Evolutionary conservation across 2,797 vertebrate species (phyloP), one percentile per base, ranked within the genome.

Genomic region (Acrocephalus scirpaceus): DNA sequence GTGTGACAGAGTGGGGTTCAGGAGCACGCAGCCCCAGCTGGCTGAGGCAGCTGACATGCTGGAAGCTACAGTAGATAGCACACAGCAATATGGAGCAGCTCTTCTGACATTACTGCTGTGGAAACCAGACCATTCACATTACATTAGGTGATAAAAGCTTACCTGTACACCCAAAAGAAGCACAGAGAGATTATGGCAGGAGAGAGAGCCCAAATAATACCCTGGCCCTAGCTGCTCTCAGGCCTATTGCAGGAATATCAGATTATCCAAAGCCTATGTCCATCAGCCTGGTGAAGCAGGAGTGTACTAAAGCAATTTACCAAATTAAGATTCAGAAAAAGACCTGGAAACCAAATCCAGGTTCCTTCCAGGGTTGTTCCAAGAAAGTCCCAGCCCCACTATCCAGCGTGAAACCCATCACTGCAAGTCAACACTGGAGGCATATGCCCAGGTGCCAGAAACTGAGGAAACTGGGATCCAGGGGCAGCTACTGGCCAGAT

Each of bases 21-120:
- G 32, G 58, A 77, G 29, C 23, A 71, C 0, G 0, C n/a, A 77
- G n/a, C 6, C 29, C 16, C 20, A 64, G n/a, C 8, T 56, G 11
- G 11, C 30, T 61, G n/a, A 62, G 26, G 23, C 27, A 69, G 32
- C 38, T 57, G 34, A 57, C 19, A 11, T 40, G 30, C 36, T 74
- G 50, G 17, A 60, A 94, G 54, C 26, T 21, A 40, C 27, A 13
- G 11, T 3, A 47, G 51, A 19, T 23, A 56, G 25, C 36, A 62
- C 6, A 58, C 23, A 56, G 34, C 5, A 81, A 9, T 11, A 42
- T 13, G 10, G 9, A 23, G 81, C 23, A 26, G n/a, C 10, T 42
- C 54, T 22, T 65, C 32, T 56, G 45, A 29, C 12, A 13, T 30
- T 71, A 40, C 11, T 7, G 1, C 36, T 53, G 13, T 36, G 30